Evolutionary conservation across 2,888 invertebrate genomes (phyloP).

Genomic region (Hypsopygia costalis): DNA sequence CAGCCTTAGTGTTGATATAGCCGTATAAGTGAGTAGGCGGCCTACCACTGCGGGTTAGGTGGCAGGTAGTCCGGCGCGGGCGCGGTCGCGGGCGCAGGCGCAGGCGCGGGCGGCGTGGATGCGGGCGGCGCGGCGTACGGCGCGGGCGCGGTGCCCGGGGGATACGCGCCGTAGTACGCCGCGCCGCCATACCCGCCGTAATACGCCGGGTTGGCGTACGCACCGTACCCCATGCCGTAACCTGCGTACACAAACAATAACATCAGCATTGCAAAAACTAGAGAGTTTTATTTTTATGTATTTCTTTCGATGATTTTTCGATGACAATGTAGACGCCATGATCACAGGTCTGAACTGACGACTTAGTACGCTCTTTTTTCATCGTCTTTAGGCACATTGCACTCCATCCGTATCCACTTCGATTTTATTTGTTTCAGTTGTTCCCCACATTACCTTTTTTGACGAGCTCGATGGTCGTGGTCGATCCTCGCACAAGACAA

Average conservation of each 20-base stretch:
- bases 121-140: constrained; percentile 45
- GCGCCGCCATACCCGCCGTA: constrained; percentile 78
- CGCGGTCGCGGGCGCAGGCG: constrained; percentile 32
- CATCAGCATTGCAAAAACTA: not conserved
- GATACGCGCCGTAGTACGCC: constrained; percentile 71
- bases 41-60: constrained; percentile 69
- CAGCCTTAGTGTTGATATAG: no score
- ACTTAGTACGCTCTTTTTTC: no score
- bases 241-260: constrained; percentile 33
- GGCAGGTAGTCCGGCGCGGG: constrained; percentile 48
- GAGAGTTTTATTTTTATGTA: no score
- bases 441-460: no score
- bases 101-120: constrained; percentile 37
- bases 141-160: constrained; percentile 38
- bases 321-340: no score
- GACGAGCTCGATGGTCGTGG: no score
- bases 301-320: no score
- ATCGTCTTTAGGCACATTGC: no score
- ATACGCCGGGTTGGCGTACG: constrained; percentile 69
- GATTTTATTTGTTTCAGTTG: no score
- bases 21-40: constrained; percentile 2
- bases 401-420: no score
- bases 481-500: no score
- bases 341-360: no score
- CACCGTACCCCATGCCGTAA: constrained; percentile 67